Conservation (phyloP, 2,888 invertebrate species). For the Ophioninae sp. region DNA sequence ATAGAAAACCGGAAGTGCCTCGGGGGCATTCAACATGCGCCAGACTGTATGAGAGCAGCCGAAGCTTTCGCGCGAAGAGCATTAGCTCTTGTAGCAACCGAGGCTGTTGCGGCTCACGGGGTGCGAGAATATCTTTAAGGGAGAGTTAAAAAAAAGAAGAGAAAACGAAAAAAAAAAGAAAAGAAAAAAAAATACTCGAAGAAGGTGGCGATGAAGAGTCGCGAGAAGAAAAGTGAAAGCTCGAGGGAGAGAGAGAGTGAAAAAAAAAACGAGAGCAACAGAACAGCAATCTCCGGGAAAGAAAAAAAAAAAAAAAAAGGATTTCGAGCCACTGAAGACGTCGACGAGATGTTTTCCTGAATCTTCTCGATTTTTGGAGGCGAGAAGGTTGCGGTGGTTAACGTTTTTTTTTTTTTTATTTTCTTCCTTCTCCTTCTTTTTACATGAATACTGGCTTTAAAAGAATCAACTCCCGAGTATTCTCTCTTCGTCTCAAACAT, state of each 20-base stretch:
- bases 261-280: constrained; percentile 28
- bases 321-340: constrained; percentile 41
- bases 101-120: constrained; percentile 43
- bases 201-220: constrained; percentile 58
- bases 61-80: constrained; percentile 52
- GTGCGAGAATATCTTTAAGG: constrained; percentile 30
- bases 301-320: constrained; percentile 42
- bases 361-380: constrained; percentile 36
- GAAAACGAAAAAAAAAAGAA: no score
- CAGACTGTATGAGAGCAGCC: constrained; percentile 5
- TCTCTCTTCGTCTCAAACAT: constrained; percentile 36
- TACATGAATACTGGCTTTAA: constrained; percentile 56
- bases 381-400: constrained; percentile 42
- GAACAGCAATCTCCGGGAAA: no score
- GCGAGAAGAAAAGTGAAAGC: constrained; percentile 44
- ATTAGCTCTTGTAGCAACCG: constrained; percentile 44
- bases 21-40: neutral
- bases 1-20: no score
- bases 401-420: constrained; percentile 53
- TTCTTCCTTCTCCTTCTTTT: no score
- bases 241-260: constrained; percentile 14
- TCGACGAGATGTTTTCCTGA: constrained; percentile 43
- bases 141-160: no score
- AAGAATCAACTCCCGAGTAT: constrained; percentile 43
- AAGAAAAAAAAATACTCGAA: constrained; percentile 59